Base-by-base conservation (phyloP, 37 sponge, comb jelly and placozoan genomes). In the Eunapius fragilis region DNA sequence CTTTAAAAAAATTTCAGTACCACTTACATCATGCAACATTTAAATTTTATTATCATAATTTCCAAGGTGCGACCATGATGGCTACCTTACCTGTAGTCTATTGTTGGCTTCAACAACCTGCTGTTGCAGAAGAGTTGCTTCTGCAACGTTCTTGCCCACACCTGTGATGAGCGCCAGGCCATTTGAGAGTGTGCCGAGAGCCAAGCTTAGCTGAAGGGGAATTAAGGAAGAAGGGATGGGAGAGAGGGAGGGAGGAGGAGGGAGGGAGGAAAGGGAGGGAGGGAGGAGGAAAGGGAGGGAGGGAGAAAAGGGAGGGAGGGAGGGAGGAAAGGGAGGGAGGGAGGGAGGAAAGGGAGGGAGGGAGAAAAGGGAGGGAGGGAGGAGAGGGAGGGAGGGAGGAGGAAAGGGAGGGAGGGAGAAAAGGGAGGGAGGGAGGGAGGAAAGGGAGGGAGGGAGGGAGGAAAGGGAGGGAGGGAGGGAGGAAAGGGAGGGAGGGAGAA, bases 121-220 rank as follows among this genome's bases (percentile, higher is more conserved):
- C 37, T 72, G 74, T n/a, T 80, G 67, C 27, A 84, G 79, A 10
- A 31, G 3, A 30, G 69, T 31, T 41, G 85, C 84, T 22, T 45
- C 30, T 5, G 49, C 73, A 10, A 79, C 76, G 32, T 41, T 74
- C 36, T 67, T 50, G 3, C 84, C 89, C 4, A 89, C 36, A 0
- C 74, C 85, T 31, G 30, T 12, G 36, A 84, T 2, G 22, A 35
- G 74, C 28, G 74, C 22, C 47, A 73, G 73, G 27, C 28, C 23
- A 25, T 28, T 36, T 58, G 87, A 80, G 67, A 87, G 87, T 2
- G 73, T 73, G 19, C 37, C 14, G 68, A 87, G 87, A 4, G 75
- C 80, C 26, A 34, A 24, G 68, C 67, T 67, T 45, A 87, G 67
- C 80, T 80, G 45, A 3, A 23, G 47, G 12, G 23, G 58, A 37